These are phyloP conservation scores for Grallaria varia DNA, from an alignment of 2,113 vertebrate species.

Conservation along the genomic window DNA sequence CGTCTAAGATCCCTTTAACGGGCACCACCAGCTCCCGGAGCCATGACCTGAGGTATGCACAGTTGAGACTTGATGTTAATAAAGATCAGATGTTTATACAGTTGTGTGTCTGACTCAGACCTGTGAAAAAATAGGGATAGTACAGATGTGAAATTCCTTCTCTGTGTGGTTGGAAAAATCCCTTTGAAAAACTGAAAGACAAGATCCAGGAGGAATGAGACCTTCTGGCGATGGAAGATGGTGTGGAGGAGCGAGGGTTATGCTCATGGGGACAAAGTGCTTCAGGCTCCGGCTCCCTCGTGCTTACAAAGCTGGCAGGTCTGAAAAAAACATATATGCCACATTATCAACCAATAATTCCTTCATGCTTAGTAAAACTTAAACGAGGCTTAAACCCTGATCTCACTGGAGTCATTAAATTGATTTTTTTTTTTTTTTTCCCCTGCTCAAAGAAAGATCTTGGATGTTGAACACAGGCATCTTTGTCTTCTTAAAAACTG, in stretches of 20 bases:
- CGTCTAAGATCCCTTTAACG: slow-evolving; percentile 49
- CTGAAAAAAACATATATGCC: neutral
- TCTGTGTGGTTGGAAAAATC: slow-evolving; percentile 40
- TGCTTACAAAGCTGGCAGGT: slow-evolving; percentile 13
- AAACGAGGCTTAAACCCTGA: slow-evolving; percentile 61
- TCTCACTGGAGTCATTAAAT: slow-evolving; percentile 67
- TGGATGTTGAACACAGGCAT: slow-evolving; percentile 67
- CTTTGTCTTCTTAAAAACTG: slow-evolving; percentile 70
- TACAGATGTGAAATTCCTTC: slow-evolving; percentile 37
- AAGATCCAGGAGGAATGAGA: neutral
- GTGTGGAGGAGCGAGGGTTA: neutral
- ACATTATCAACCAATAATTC: slow-evolving; percentile 60
- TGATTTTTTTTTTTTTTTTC: slow-evolving; percentile 24
- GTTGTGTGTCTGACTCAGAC: slow-evolving; percentile 62
- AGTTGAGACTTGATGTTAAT: slow-evolving; percentile 54
- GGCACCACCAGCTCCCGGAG: slow-evolving; percentile 28
- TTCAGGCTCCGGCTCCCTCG: neutral
- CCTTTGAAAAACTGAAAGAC: slow-evolving; percentile 25
- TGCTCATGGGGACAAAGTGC: neutral
- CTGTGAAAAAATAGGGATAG: slow-evolving; percentile 24
- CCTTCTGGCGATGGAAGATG: slow-evolving; percentile 16
- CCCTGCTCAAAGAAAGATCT: slow-evolving; percentile 55
- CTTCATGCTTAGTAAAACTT: slow-evolving; percentile 70
- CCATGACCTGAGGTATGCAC: slow-evolving; percentile 39
- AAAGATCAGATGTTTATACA: slow-evolving; percentile 64